Evolutionary conservation across 2,888 invertebrate genomes (phyloP).

Genomic region (Choreutis nemorana): DNA sequence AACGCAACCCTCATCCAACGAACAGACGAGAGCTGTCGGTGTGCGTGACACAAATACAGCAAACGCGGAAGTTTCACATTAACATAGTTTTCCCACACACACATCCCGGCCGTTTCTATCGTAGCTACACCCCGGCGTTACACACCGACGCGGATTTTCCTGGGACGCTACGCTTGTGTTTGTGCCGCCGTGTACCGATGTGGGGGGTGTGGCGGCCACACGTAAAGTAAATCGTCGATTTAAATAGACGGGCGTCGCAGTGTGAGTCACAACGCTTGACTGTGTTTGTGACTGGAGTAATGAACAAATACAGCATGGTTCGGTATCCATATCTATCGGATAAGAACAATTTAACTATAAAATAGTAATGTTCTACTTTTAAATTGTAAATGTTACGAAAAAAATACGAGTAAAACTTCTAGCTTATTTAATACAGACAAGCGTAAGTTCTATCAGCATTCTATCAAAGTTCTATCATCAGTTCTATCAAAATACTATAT

Average conservation of each 20-base stretch:
- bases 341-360: too few species aligned
- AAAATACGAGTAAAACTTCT: too few species aligned
- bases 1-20: constrained; percentile 12
- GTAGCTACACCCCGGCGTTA: constrained; percentile 23
- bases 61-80: constrained; percentile 56
- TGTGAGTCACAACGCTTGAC: constrained; percentile 6
- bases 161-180: constrained; percentile 26
- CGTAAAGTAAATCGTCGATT: too few species aligned
- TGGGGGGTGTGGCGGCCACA: constrained; percentile 46
- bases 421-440: too few species aligned
- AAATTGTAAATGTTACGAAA: too few species aligned
- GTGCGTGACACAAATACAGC: constrained; percentile 46
- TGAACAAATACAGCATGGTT: too few species aligned
- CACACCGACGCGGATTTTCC: constrained; percentile 25
- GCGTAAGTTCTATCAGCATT: too few species aligned
- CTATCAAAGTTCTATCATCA: too few species aligned
- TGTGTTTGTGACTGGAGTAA: constrained; percentile 17
- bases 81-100: constrained; percentile 51
- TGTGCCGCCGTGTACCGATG: constrained; percentile 44
- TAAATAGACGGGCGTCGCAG: constrained; percentile 21
- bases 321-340: too few species aligned
- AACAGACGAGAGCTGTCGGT: constrained; percentile 7
- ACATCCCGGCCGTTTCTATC: constrained; percentile 17
- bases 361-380: too few species aligned
- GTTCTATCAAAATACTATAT: too few species aligned